A percentile compares a stretch with the other conserved stretches of the same genome.
phyloP scores from a whole-genome alignment of 2,797 vertebrate species.

The Petrocephalus schoutedeni region DNA sequence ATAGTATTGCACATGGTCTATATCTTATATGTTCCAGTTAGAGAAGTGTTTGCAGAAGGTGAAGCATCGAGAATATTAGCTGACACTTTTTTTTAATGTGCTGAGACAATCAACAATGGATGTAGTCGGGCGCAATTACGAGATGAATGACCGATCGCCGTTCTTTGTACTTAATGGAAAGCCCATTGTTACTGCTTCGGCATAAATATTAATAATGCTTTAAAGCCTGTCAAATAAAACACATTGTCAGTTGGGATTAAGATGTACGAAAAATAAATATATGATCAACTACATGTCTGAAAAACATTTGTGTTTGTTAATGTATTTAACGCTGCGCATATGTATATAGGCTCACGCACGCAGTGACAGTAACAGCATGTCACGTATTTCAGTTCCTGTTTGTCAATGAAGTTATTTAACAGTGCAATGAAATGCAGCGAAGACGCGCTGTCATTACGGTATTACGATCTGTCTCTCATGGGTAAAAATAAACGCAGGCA shows the following conservation, averaged over 20 bases:
- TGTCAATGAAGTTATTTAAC: slow-evolving; percentile 4
- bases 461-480: not conserved
- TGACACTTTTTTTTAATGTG: not conserved
- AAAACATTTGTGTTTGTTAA: not conserved
- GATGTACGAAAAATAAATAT: not conserved
- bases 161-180: not conserved
- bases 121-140: not conserved
- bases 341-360: not conserved
- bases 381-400: not conserved
- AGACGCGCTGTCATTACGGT: not conserved
- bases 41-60: not conserved
- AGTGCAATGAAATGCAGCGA: not conserved
- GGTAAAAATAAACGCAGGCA: not conserved
- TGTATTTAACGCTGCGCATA: not conserved
- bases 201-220: not conserved
- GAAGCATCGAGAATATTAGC: not conserved
- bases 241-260: not conserved
- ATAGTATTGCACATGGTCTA: slow-evolving; percentile 14
- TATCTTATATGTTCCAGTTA: not conserved
- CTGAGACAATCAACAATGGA: not conserved
- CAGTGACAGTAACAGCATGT: not conserved
- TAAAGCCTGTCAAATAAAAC: not conserved
- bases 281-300: not conserved
- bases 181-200: not conserved
- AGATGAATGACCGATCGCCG: not conserved